Evolutionary conservation across 2,888 invertebrate genomes (phyloP), one percentile per base, ranked within the genome.

Genomic region (Drosophila emarginata): DNA sequence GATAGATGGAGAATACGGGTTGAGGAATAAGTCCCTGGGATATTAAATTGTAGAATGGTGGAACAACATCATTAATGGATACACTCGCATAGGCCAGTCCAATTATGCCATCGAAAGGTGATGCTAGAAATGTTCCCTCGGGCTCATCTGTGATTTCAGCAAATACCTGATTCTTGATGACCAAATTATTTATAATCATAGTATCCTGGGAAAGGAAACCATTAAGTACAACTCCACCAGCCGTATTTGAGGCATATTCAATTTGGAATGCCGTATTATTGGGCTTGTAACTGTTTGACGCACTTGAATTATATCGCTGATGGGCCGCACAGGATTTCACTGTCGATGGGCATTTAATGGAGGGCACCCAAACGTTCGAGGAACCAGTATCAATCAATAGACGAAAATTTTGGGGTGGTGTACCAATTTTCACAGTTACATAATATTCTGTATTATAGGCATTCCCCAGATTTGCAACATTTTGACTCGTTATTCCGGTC

Each of bases 41-140:
- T 62, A 97, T 93, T 96, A 99, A 96, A 90, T 96, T 96, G 92
- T 98, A 95, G 92, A 99, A 97, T 62, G 97, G 96, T 0, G 98
- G 98, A 28, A 93, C 92, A 60, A 99, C 97, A 72, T 95, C 94
- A 92, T 97, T 97, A 66, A 98, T 97, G 0, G 98, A 93, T 89
- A 99, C 97, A 37, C 94, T 94, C 78, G 93, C 93, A 91, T 96
- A 98, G 4, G 94, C 98, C 95, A 99, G 94, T 67, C 98, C 99
- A 67, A 99, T 94, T 90, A 99, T 98, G 74, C 99, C 98, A 92
- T 99, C 99, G 92, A 99, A 99, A 92, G 97, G 98, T 74, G 98
- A 98, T 61, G 97, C 97, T 37, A 98, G 96, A 92, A 99, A 99
- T 23, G 97, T 95, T 21, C 95, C 92, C 63, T 98, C 97, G 92